Evolutionary conservation across 2,797 vertebrate genomes (phyloP).

Genomic region (Tachyglossus aculeatus): DNA sequence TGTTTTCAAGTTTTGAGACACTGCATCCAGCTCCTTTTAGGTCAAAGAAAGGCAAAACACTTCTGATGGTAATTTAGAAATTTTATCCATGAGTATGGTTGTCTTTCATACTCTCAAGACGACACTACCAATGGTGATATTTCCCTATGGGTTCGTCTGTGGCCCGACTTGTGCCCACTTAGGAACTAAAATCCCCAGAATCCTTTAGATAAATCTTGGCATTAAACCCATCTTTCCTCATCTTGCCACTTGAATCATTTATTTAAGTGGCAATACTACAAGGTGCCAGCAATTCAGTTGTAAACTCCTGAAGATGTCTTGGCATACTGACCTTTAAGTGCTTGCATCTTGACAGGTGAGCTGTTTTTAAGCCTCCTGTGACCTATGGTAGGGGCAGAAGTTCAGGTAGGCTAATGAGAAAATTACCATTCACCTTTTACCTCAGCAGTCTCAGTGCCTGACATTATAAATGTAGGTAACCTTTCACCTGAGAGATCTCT

Average conservation of each 20-base stretch:
- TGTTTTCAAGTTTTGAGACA: neutral
- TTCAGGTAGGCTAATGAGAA: conserved; percentile 84
- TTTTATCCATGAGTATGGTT: no score
- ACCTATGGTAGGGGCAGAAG: conserved; percentile 72
- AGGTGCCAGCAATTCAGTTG: conserved; percentile 77
- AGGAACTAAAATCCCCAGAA: conserved; percentile 40
- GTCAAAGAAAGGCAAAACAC: conserved; percentile 17
- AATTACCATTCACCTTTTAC: conserved; percentile 83
- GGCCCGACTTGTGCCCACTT: no score
- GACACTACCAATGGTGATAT: no score
- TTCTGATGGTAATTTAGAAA: neutral
- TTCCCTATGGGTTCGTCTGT: no score
- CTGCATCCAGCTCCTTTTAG: neutral
- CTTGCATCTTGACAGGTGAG: conserved; percentile 77
- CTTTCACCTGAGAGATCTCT: conserved; percentile 77
- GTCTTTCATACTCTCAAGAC: no score
- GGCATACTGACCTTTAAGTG: conserved; percentile 77
- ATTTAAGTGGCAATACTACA: conserved; percentile 82
- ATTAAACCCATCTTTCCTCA: conserved; percentile 66
- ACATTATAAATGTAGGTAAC: conserved; percentile 82
- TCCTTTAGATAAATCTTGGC: conserved; percentile 62
- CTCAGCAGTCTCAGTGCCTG: conserved; percentile 69
- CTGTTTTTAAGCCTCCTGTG: conserved; percentile 68
- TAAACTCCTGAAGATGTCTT: conserved; percentile 75
- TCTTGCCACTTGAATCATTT: conserved; percentile 77